Percentiles rank a stretch among this genome's conserved stretches.
These are phyloP conservation scores for Antedon mediterranea DNA, from an alignment of 53 echinoderm and acorn worm species.

Conservation along the genomic window DNA sequence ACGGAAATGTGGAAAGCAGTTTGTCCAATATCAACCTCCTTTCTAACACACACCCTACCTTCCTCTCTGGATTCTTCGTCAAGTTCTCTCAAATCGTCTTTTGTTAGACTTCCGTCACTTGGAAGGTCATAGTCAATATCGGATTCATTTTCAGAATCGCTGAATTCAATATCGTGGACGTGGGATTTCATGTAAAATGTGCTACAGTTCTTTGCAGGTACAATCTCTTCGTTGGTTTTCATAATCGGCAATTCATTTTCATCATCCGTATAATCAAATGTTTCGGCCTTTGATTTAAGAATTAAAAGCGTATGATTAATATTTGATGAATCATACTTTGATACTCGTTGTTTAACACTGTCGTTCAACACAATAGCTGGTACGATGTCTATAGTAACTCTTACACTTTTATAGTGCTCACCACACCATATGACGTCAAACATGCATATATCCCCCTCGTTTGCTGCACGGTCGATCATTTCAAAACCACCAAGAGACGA, in stretches of 20 bases:
- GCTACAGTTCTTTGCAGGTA: neutral
- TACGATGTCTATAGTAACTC: neutral
- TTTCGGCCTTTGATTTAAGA: neutral
- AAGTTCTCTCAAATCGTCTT: neutral
- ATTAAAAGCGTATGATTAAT: neutral
- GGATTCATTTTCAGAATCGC: neutral
- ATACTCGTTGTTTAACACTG: neutral
- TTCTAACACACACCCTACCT: neutral
- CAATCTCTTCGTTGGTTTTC: neutral
- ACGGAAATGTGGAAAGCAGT: neutral
- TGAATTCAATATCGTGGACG: neutral
- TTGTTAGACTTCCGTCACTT: neutral
- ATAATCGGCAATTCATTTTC: neutral
- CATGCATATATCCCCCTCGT: neutral
- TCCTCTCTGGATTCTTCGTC: neutral
- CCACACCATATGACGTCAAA: neutral
- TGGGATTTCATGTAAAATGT: neutral
- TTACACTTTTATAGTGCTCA: neutral
- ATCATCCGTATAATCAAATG: neutral
- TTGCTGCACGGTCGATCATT: neutral
- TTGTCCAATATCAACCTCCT: neutral
- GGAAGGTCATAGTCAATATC: neutral
- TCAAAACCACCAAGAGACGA: neutral
- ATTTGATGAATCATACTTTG: too few relatives aligned
- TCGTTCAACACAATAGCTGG: neutral